A percentile compares a stretch with the other conserved stretches of the same genome.
Evolutionary conservation across 2,888 invertebrate species (phyloP).

Genomic region (Plebejus argus): DNA sequence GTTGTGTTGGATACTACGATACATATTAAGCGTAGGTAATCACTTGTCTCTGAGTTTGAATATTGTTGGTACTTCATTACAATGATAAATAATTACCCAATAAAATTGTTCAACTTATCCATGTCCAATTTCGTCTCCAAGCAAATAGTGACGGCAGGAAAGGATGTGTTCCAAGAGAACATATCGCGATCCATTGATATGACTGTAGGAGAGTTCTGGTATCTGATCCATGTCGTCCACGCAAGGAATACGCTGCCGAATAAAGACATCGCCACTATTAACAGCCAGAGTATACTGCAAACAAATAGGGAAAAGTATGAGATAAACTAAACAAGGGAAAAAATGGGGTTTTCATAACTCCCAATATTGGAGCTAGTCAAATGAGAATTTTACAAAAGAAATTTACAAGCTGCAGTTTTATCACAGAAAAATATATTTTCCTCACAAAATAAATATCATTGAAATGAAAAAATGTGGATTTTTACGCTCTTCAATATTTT

Average conservation of each 20-base stretch:
- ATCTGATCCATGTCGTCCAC: constrained; percentile 82
- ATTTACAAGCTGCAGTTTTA: too few relatives aligned
- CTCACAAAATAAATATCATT: too few relatives aligned
- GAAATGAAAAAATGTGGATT: too few relatives aligned
- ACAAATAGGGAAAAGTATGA: neutral
- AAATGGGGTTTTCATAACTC: too few relatives aligned
- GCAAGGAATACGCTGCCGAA: constrained; percentile 81
- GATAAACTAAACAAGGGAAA: too few relatives aligned
- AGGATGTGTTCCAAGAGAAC: constrained; percentile 86
- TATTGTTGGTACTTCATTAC: too few relatives aligned
- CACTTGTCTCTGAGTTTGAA: neutral
- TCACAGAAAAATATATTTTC: too few relatives aligned
- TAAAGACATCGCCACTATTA: constrained; percentile 75
- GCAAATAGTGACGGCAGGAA: constrained; percentile 85
- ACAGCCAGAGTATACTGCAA: constrained; percentile 79
- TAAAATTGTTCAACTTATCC: constrained; percentile 73
- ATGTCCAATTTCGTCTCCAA: constrained; percentile 80
- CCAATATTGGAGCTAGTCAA: too few relatives aligned
- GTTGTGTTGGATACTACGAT: too few relatives aligned
- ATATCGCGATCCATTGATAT: constrained; percentile 88
- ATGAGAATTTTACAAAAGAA: too few relatives aligned
- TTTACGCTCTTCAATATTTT: too few relatives aligned
- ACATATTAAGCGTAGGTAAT: too few relatives aligned
- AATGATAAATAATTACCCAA: constrained; percentile 64
- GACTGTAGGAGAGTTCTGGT: constrained; percentile 86